A percentile compares a stretch with the other conserved stretches of the same genome.
phyloP scores from a whole-genome alignment of 2,888 invertebrate species.

The Meghimatium bilineatum region DNA sequence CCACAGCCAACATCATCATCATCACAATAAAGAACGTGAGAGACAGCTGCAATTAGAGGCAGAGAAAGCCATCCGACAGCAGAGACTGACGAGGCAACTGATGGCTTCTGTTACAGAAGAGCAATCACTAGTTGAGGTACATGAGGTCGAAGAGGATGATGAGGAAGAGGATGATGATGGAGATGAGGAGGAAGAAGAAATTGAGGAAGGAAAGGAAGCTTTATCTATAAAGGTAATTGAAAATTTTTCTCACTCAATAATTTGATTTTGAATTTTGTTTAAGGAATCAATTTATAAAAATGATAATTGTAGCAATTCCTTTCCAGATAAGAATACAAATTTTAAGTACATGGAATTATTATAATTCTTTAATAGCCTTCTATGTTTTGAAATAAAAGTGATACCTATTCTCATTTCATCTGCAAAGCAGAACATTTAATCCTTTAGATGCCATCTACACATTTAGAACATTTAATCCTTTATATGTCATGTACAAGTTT shows the following conservation, averaged over 20 bases:
- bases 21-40: constrained; percentile 24
- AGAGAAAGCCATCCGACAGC: constrained; percentile 37
- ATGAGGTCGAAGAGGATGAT: constrained; percentile 50
- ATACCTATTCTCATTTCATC: too few species aligned
- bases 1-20: constrained; percentile 13
- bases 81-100: constrained; percentile 37
- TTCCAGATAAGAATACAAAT: too few species aligned
- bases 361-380: too few species aligned
- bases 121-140: constrained; percentile 37
- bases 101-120: constrained; percentile 32
- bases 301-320: too few species aligned
- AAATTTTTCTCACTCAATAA: background rate
- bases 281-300: too few species aligned
- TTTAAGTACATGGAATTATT: too few species aligned
- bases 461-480: too few species aligned
- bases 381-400: too few species aligned
- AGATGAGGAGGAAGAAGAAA: constrained; percentile 51
- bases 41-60: constrained; percentile 42
- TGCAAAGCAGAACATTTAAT: too few species aligned
- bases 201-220: constrained; percentile 39
- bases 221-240: constrained; percentile 28
- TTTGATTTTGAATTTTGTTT: background rate
- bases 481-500: too few species aligned
- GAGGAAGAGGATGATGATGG: constrained; percentile 53
- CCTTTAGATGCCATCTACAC: too few species aligned